phyloP scores from a whole-genome alignment of 2,888 invertebrate species.

The Dorcus parallelipipedus region DNA sequence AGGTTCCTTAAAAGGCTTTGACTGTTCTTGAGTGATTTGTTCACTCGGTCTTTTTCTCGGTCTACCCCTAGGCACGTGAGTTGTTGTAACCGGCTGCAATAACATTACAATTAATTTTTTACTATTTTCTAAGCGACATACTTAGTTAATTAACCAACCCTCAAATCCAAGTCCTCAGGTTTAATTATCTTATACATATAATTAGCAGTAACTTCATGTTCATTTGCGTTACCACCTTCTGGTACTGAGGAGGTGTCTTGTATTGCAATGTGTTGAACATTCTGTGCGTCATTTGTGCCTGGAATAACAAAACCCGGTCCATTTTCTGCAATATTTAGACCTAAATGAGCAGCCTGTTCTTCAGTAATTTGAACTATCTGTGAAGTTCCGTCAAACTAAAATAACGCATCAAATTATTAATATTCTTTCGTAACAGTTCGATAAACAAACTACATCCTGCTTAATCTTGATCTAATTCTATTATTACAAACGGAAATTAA shows the following conservation, averaged over 20 bases:
- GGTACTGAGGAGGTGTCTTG: background rate
- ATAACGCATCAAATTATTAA: background rate
- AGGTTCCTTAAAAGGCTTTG: constrained; percentile 11
- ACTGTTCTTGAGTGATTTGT: constrained; percentile 15
- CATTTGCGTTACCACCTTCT: constrained; percentile 9
- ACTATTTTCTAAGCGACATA: background rate
- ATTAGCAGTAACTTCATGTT: constrained; percentile 19
- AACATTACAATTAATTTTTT: background rate
- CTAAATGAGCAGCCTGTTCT: constrained; percentile 19
- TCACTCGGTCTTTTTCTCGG: constrained; percentile 34
- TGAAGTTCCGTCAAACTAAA: constrained; percentile 18
- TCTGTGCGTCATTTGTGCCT: background rate
- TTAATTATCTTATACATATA: constrained; percentile 39
- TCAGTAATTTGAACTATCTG: constrained; percentile 21
- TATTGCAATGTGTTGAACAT: background rate
- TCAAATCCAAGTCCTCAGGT: constrained; percentile 41
- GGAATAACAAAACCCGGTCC: background rate
- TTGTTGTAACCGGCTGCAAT: constrained; percentile 26
- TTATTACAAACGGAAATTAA: background rate
- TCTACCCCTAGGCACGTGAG: constrained; percentile 31
- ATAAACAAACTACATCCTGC: too few species aligned
- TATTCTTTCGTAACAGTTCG: too few species aligned
- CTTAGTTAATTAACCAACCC: constrained; percentile 22
- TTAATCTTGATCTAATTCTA: too few species aligned
- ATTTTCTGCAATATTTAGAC: constrained; percentile 12